Conservation (phyloP, 2,888 invertebrate species). For the Chalcosyrphus nemorum region DNA sequence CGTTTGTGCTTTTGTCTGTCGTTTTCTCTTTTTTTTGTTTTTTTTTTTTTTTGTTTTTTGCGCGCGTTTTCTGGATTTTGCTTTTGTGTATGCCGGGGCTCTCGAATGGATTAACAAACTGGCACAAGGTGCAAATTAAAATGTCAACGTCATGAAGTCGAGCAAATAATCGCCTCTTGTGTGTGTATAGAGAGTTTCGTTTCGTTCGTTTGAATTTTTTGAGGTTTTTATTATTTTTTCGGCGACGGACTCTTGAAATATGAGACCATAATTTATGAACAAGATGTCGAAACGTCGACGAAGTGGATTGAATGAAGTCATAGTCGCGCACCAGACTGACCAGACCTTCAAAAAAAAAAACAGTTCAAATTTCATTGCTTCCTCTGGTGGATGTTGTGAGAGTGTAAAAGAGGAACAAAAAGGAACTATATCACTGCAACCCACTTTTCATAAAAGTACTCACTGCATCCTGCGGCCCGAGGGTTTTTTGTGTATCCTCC, state of each 20-base stretch:
- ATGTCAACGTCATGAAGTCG: slow-evolving; percentile 73
- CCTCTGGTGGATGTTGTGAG: neutral
- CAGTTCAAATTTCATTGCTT: slow-evolving; percentile 61
- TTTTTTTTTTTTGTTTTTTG: slow-evolving; percentile 4
- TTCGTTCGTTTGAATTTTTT: slow-evolving; percentile 34
- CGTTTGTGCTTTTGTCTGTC: neutral
- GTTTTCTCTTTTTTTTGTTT: neutral
- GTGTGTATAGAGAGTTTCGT: neutral
- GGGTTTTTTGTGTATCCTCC: slow-evolving; percentile 24
- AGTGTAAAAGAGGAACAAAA: neutral
- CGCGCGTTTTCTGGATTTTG: slow-evolving; percentile 17
- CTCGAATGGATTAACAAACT: slow-evolving; percentile 69
- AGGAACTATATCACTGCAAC: slow-evolving; percentile 62
- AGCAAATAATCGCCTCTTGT: slow-evolving; percentile 71
- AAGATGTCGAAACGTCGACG: slow-evolving; percentile 46
- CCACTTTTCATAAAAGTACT: slow-evolving; percentile 43
- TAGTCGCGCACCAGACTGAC: slow-evolving; percentile 22
- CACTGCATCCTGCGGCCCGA: slow-evolving; percentile 39
- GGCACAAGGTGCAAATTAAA: slow-evolving; percentile 73
- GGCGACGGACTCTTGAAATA: slow-evolving; percentile 68
- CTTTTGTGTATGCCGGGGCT: slow-evolving; percentile 10
- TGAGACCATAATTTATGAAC: slow-evolving; percentile 63
- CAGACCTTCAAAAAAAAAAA: slow-evolving; percentile 44
- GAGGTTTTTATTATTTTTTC: slow-evolving; percentile 54
- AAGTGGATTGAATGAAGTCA: slow-evolving; percentile 36